phyloP scores from a whole-genome alignment of 2,113 vertebrate genomes.

The Tympanuchus pallidicinctus region DNA sequence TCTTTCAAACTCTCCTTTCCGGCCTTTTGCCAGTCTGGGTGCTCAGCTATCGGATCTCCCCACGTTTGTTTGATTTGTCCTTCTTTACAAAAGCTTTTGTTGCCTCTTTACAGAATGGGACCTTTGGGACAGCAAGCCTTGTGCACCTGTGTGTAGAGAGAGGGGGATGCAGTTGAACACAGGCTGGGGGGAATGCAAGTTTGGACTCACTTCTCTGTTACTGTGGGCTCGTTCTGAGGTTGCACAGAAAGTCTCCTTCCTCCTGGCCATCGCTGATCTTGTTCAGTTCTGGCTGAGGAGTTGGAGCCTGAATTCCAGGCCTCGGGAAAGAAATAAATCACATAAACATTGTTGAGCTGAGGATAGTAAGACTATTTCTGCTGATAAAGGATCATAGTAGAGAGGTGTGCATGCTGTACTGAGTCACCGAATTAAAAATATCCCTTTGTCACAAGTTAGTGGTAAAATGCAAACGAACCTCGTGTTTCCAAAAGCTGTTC shows the following conservation, averaged over 20 bases:
- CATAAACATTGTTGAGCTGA: not conserved
- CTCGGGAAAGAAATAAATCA: not conserved
- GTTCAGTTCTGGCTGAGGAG: not conserved
- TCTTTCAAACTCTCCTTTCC: not conserved
- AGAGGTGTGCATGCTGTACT: not conserved
- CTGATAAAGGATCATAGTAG: constrained; percentile 1
- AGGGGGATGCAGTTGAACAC: not conserved
- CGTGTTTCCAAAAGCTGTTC: not conserved
- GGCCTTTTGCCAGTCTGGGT: not conserved
- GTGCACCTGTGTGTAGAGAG: not conserved
- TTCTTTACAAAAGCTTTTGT: not conserved
- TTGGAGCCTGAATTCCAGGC: not conserved
- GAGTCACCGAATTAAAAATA: constrained; percentile 39
- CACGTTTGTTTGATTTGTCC: not conserved
- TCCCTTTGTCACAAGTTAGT: not conserved
- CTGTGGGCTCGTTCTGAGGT: not conserved
- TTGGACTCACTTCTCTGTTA: not conserved
- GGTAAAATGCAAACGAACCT: not conserved
- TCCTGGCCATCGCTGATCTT: not conserved
- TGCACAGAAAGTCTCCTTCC: not conserved
- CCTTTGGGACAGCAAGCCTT: not conserved
- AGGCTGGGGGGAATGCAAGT: not conserved
- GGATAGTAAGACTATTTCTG: constrained; percentile 21
- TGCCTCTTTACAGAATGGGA: not conserved
- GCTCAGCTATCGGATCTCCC: not conserved